Percentiles rank a stretch among this genome's conserved stretches.
Evolutionary conservation across 2,888 invertebrate species (phyloP).

Genomic region (Ormyrus thymus): DNA sequence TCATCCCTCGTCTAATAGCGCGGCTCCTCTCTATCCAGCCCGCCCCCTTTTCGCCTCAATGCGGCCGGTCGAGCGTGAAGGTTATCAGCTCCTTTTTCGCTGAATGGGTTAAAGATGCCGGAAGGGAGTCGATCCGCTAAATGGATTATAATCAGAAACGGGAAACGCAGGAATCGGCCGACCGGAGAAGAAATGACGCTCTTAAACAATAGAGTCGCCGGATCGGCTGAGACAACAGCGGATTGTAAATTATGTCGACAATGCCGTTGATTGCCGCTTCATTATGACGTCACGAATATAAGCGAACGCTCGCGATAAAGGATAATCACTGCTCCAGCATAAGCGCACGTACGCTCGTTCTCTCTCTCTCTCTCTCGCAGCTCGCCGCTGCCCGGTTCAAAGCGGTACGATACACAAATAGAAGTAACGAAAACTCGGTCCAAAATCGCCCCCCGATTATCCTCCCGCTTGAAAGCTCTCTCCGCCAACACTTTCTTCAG

Average conservation of each 20-base stretch:
- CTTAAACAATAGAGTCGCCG: constrained; percentile 62
- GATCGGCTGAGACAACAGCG: constrained; percentile 70
- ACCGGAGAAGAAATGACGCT: constrained; percentile 55
- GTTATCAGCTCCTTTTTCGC: constrained; percentile 48
- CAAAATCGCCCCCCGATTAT: too few species aligned
- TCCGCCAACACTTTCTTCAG: too few species aligned
- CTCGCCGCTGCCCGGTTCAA: constrained; percentile 31
- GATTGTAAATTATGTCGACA: constrained; percentile 73
- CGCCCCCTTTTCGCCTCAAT: constrained; percentile 58
- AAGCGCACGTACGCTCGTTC: constrained; percentile 5
- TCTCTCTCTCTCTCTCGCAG: too few species aligned
- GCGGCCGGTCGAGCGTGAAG: constrained; percentile 64
- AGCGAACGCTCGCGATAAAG: constrained; percentile 69
- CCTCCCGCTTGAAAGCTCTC: too few species aligned
- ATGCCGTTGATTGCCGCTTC: constrained; percentile 73
- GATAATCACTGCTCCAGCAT: constrained; percentile 65
- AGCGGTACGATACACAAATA: constrained; percentile 17
- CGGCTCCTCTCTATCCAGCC: neutral
- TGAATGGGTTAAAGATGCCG: constrained; percentile 22
- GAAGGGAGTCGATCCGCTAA: constrained; percentile 15
- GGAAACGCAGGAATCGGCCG: constrained; percentile 14
- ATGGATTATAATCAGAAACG: neutral
- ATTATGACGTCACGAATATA: constrained; percentile 73
- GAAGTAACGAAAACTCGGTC: neutral
- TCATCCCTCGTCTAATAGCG: constrained; percentile 64